Base-by-base conservation (phyloP, 37 sponge, comb jelly and placozoan species). In the Beroe forskalii region DNA sequence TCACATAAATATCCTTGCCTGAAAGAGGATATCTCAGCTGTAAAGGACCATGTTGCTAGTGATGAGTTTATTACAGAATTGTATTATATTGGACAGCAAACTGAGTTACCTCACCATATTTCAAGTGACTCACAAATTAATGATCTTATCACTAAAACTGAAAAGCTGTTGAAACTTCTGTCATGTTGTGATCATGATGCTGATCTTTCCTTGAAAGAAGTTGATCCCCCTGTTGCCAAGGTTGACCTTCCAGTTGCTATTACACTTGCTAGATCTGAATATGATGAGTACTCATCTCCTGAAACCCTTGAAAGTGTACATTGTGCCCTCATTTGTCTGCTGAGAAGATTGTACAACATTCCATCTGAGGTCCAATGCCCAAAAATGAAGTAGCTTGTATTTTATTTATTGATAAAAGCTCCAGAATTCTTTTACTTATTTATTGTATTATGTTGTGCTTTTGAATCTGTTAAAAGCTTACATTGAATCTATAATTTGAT, bases 51-150 rank as follows among this genome's bases (percentile, higher is more conserved):
- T 1, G 72, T 37, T 33, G 14, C 27, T 4, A 32, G 32, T 69
- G 72, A 69, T 32, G 38, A 69, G 32, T 69, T 36, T 33, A 36
- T 69, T 36, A 69, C 72, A 19, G 86, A 44, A 14, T 38, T 80
- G 30, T 80, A 28, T 80, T 80, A 80, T 48, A 44, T 44, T 4
- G 86, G 55, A 6, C 86, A 80, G 35, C 86, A 80, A 80, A 93
- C 92, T 62, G 96, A 96, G 44, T 94, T 96, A 3, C 96, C 96
- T 0, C 24, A 91, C 30, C 96, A 96, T 64, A 25, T 91, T 36
- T 92, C 93, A 36, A 38, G 48, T 61, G 62, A 90, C 30, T 67
- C 64, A 12, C 94, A 93, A 39, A 90, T 94, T 19, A 63, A 6
- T 0, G 63, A 43, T 0, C 43, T 94, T 32, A 35, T 92, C 27